These are phyloP conservation scores for Archivesica marissinica DNA, from an alignment of 1,140 invertebrate genomes.

Conservation along the genomic window DNA sequence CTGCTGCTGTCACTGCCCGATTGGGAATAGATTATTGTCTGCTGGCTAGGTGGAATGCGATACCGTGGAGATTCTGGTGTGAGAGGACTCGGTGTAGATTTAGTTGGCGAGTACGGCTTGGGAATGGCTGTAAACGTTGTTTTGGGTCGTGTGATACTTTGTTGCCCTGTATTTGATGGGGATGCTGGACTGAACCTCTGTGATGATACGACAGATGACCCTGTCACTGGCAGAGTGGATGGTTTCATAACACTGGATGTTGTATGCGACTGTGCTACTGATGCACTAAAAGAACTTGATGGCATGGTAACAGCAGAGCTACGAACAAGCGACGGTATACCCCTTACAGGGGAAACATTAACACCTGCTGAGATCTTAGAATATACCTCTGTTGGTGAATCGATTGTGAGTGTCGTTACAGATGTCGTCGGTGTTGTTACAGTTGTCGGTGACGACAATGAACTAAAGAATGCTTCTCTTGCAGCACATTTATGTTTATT, in stretches of 20 bases:
- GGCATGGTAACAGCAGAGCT: conserved; percentile 43
- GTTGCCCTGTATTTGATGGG: conserved; percentile 5
- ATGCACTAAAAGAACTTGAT: conserved; percentile 11
- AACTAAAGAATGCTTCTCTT: conserved; percentile 72
- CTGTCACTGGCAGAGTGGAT: conserved; percentile 42
- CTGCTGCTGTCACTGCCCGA: background rate
- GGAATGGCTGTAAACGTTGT: conserved; percentile 61
- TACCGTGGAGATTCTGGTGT: conserved; percentile 46
- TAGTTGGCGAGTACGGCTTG: conserved; percentile 58
- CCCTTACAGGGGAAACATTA: conserved; percentile 15
- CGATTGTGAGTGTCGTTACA: conserved; percentile 18
- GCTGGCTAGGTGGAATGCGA: conserved; percentile 53
- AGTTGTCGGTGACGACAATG: conserved; percentile 65
- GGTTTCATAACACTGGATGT: conserved; percentile 29
- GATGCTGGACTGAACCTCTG: conserved; percentile 55
- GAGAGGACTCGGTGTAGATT: conserved; percentile 44
- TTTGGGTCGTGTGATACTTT: background rate
- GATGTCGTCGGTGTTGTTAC: conserved; percentile 51
- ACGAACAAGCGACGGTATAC: conserved; percentile 4
- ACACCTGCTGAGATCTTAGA: conserved; percentile 46
- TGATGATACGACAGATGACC: conserved; percentile 34
- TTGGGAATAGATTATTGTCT: conserved; percentile 15
- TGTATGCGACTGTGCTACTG: background rate
- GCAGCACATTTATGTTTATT: conserved; percentile 66
- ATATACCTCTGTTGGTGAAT: conserved; percentile 58